These are phyloP conservation scores for Macropis europaea DNA, from an alignment of 2,888 invertebrate species.

Conservation along the genomic window DNA sequence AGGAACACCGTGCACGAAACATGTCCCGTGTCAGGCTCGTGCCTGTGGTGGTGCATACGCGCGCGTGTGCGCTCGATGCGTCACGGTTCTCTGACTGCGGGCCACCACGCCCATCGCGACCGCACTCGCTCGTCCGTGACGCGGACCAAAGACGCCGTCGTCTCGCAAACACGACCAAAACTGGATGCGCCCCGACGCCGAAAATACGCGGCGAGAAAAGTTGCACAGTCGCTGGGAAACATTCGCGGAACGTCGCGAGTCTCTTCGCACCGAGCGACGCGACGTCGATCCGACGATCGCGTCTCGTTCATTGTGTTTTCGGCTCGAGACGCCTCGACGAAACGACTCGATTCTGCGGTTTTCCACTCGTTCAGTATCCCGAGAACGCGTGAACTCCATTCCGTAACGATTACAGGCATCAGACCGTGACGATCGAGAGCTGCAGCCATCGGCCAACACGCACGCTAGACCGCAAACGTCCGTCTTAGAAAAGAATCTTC, in stretches of 20 bases:
- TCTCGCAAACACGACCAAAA: constrained; percentile 16
- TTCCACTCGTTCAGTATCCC: constrained; percentile 1
- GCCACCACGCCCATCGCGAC: constrained; percentile 76
- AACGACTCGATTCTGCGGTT: constrained; percentile 37
- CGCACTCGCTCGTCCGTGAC: constrained; percentile 75
- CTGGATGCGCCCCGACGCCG: constrained; percentile 28
- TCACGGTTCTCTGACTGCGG: constrained; percentile 67
- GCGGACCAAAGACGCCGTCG: constrained; percentile 66
- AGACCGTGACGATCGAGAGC: constrained; percentile 30
- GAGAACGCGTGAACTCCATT: constrained; percentile 13
- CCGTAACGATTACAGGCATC: constrained; percentile 36
- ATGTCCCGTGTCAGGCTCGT: constrained; percentile 58
- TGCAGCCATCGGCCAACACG: constrained; percentile 17
- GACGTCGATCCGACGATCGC: background rate
- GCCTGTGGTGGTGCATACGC: constrained; percentile 28
- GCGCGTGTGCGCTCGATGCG: constrained; percentile 60
- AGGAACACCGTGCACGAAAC: no score
- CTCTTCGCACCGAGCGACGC: background rate
- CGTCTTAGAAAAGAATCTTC: background rate
- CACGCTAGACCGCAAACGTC: constrained; percentile 8
- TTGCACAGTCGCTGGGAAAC: constrained; percentile 7
- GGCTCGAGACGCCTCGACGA: background rate
- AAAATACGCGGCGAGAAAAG: constrained; percentile 48
- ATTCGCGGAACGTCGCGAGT: constrained; percentile 12
- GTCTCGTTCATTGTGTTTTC: constrained; percentile 7